These are phyloP conservation scores for Neostethus bicornis DNA, from an alignment of 2,797 vertebrate genomes.

Conservation along the genomic window DNA sequence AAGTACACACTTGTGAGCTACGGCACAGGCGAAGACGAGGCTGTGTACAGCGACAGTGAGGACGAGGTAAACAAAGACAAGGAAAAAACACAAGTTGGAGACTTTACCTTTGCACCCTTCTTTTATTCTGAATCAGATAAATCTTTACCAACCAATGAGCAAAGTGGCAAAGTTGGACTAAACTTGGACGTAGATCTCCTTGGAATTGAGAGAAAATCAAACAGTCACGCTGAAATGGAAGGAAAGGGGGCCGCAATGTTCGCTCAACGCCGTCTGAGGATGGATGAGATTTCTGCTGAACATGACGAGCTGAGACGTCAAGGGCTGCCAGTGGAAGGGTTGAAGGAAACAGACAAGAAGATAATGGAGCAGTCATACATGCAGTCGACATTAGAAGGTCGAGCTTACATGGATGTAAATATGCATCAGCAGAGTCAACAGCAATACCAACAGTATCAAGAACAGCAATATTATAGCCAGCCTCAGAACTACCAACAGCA, in stretches of 20 bases:
- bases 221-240: constrained; percentile 86
- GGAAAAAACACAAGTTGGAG: constrained; percentile 77
- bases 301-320: constrained; percentile 87
- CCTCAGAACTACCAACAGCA: constrained; percentile 59
- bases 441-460: constrained; percentile 72
- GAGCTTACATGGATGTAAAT: constrained; percentile 85
- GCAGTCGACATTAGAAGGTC: constrained; percentile 77
- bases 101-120: constrained; percentile 84
- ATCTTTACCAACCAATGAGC: constrained; percentile 82
- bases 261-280: constrained; percentile 88
- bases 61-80: constrained; percentile 75
- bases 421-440: constrained; percentile 75
- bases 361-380: constrained; percentile 67
- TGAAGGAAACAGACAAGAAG: constrained; percentile 66
- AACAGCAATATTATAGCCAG: constrained; percentile 75
- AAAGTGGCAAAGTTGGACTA: constrained; percentile 79
- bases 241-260: constrained; percentile 98
- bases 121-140: constrained; percentile 87
- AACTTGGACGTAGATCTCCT: constrained; percentile 90
- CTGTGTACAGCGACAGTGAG: constrained; percentile 80
- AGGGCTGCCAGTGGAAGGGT: constrained; percentile 77
- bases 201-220: constrained; percentile 87
- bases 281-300: constrained; percentile 95
- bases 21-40: constrained; percentile 92
- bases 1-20: constrained; percentile 98